Conservation (phyloP, 2,797 vertebrate species). For the Mormyrus hasselquistii region DNA sequence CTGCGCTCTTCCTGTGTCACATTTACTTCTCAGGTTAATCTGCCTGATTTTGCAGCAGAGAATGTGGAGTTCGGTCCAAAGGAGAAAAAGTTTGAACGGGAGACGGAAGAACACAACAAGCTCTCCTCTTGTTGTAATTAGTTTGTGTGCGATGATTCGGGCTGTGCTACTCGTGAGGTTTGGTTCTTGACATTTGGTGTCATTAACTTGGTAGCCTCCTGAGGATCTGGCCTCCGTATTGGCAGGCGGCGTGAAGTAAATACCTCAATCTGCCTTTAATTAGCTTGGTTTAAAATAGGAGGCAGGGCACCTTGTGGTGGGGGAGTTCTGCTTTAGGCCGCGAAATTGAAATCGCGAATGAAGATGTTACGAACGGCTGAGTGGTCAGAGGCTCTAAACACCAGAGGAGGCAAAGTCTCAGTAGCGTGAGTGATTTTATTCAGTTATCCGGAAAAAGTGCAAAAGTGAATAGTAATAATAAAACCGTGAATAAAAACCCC, state of each 20-base stretch:
- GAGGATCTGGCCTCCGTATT: background rate
- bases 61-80: background rate
- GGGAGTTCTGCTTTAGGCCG: background rate
- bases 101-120: background rate
- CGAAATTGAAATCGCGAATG: background rate
- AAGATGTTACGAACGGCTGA: background rate
- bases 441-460: background rate
- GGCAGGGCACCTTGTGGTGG: background rate
- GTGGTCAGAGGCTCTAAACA: background rate
- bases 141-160: background rate
- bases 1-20: background rate
- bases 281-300: background rate
- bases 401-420: background rate
- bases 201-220: background rate
- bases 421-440: background rate
- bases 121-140: background rate
- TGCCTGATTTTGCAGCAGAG: background rate
- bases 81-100: background rate
- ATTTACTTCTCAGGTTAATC: background rate
- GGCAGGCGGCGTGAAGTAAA: background rate
- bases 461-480: background rate
- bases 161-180: background rate
- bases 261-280: background rate
- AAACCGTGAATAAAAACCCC: background rate
- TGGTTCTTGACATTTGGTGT: background rate